Conservation (phyloP, 2,888 invertebrate genomes). For the Euplexia lucipara region DNA sequence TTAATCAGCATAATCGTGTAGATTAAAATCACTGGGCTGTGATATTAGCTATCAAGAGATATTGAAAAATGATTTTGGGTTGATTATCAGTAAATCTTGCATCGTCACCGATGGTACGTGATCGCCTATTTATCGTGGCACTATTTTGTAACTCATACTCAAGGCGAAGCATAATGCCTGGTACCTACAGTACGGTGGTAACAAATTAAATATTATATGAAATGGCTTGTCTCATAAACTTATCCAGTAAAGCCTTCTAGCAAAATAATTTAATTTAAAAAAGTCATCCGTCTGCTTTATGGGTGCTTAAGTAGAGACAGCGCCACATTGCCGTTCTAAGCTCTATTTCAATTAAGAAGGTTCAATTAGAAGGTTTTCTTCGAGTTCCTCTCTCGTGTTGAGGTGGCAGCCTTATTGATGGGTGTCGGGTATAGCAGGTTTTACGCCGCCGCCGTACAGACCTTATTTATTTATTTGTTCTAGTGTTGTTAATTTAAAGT, state of each 20-base stretch:
- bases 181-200: no score
- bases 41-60: conserved; percentile 17
- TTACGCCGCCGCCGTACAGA: conserved; percentile 10
- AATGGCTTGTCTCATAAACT: conserved; percentile 12
- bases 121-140: background rate
- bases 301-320: conserved; percentile 19
- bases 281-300: conserved; percentile 24
- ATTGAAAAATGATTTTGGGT: conserved; percentile 16
- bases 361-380: conserved; percentile 53
- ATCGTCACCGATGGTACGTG: background rate
- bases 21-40: conserved; percentile 45
- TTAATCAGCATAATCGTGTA: conserved; percentile 57
- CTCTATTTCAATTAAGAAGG: conserved; percentile 46
- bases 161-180: background rate
- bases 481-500: conserved; percentile 27
- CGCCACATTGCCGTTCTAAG: conserved; percentile 26
- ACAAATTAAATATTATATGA: no score
- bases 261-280: conserved; percentile 35
- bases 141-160: background rate
- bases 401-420: conserved; percentile 49
- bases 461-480: conserved; percentile 25
- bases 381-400: conserved; percentile 16
- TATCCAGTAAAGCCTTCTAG: background rate
- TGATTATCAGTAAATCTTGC: conserved; percentile 25
- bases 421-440: conserved; percentile 16